phyloP scores from a whole-genome alignment of 2,797 vertebrate genomes.

The Hirundo rustica region DNA sequence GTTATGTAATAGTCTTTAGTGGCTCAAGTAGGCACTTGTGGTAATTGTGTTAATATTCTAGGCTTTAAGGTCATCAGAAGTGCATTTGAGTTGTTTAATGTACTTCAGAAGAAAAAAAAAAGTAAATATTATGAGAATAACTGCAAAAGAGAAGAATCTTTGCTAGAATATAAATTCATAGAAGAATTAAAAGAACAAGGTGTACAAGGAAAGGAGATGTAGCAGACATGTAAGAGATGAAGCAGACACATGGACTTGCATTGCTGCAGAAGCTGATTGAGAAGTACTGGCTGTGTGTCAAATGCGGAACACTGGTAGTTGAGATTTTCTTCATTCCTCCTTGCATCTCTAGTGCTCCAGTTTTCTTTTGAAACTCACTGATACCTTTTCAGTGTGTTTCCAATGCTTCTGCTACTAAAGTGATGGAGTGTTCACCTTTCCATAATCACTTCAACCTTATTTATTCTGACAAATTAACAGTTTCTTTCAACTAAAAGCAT shows the following conservation, averaged over 20 bases:
- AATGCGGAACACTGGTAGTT: background rate
- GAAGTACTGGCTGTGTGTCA: background rate
- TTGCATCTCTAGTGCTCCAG: background rate
- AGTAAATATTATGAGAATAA: background rate
- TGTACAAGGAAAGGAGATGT: background rate
- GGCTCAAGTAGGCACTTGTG: background rate
- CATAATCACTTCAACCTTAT: background rate
- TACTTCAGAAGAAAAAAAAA: background rate
- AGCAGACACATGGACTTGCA: background rate
- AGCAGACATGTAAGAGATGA: background rate
- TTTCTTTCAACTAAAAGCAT: background rate
- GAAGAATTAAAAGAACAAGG: background rate
- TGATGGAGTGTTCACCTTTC: background rate
- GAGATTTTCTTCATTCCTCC: background rate
- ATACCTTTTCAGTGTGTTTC: background rate
- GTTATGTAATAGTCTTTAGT: background rate
- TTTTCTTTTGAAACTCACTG: background rate
- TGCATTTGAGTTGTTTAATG: background rate
- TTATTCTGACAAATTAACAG: background rate
- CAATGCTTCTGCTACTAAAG: background rate
- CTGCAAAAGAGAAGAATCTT: background rate
- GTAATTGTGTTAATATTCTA: background rate
- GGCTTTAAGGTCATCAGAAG: background rate
- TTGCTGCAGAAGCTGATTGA: background rate
- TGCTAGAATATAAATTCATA: background rate